phyloP scores from a whole-genome alignment of 2,113 vertebrate species.

The Dromaius novaehollandiae region DNA sequence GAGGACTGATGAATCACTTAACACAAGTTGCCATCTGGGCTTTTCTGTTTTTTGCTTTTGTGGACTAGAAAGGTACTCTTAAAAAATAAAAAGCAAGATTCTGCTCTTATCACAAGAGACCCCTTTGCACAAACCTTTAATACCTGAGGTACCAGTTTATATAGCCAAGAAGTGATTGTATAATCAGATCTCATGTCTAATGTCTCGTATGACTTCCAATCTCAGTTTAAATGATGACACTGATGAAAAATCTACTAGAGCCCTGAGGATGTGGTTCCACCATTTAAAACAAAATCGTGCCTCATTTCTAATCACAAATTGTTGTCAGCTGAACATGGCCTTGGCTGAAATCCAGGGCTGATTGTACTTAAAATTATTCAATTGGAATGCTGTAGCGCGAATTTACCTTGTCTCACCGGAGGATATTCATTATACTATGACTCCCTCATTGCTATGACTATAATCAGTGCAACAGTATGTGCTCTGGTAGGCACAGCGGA shows the following conservation, averaged over 20 bases:
- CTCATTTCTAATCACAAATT: not conserved
- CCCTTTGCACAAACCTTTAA: not conserved
- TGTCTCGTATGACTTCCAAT: not conserved
- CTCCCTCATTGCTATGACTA: not conserved
- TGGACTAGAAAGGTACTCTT: not conserved
- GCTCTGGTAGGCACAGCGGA: not conserved
- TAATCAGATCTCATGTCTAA: not conserved
- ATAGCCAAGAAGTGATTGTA: not conserved
- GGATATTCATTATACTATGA: not conserved
- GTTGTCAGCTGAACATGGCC: not conserved
- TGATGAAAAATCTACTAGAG: not conserved
- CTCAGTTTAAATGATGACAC: not conserved
- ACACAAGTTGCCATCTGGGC: not conserved
- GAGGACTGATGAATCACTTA: not conserved
- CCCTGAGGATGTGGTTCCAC: not conserved
- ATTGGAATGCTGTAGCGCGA: not conserved
- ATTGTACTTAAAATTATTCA: slow-evolving; percentile 32
- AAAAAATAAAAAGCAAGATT: not conserved
- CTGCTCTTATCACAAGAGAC: not conserved
- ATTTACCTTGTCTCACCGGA: not conserved
- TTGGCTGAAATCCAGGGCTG: slow-evolving; percentile 32
- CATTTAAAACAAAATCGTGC: slow-evolving; percentile 14
- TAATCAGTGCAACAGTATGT: not conserved
- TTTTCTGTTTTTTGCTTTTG: not conserved
- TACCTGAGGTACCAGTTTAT: not conserved